phyloP scores from a whole-genome alignment of 2,888 invertebrate species.

The Fragum fragum region DNA sequence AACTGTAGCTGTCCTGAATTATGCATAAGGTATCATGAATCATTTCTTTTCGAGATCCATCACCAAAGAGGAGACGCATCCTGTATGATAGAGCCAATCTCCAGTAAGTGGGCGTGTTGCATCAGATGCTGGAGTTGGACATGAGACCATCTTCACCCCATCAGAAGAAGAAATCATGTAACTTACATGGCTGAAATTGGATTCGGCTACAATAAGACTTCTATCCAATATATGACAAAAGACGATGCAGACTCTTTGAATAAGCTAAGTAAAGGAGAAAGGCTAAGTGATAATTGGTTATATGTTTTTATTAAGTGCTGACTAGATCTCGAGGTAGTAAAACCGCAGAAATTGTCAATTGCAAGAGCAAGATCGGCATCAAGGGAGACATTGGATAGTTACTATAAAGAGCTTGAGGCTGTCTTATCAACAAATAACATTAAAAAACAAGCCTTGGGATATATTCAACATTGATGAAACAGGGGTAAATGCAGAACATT shows the following conservation, averaged over 20 bases:
- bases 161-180: slow-evolving; percentile 32
- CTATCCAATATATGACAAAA: slow-evolving; percentile 24
- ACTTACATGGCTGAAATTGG: slow-evolving; percentile 42
- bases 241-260: slow-evolving; percentile 32
- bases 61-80: slow-evolving; percentile 9
- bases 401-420: too few species aligned
- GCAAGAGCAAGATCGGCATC: slow-evolving; percentile 17
- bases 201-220: slow-evolving; percentile 31
- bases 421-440: too few species aligned
- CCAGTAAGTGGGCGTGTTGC: slow-evolving; percentile 19
- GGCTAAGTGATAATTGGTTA: slow-evolving; percentile 28
- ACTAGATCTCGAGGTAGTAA: slow-evolving; percentile 25
- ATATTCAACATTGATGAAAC: too few species aligned
- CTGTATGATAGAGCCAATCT: background rate
- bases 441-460: slow-evolving; percentile 5
- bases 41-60: slow-evolving; percentile 39
- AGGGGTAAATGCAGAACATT: too few species aligned
- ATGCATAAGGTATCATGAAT: too few species aligned
- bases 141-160: background rate
- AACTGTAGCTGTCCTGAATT: too few species aligned
- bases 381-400: too few species aligned
- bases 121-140: slow-evolving; percentile 8
- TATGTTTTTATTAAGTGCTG: too few species aligned
- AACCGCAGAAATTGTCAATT: slow-evolving; percentile 23
- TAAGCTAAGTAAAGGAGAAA: background rate